Evolutionary conservation across 2,888 invertebrate genomes (phyloP).

Genomic region (Fissipunctia ypsillon): DNA sequence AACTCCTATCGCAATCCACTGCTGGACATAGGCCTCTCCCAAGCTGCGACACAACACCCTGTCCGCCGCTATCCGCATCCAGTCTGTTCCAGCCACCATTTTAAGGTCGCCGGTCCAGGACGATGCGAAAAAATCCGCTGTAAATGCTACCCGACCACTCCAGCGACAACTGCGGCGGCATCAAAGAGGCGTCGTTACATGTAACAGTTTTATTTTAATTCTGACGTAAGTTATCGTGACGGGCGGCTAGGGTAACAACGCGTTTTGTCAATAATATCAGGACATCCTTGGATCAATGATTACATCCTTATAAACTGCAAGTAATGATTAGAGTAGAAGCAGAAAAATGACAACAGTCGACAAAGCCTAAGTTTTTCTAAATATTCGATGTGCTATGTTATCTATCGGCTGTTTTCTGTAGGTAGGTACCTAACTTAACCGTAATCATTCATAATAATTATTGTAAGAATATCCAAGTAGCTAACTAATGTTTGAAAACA

Average conservation of each 20-base stretch:
- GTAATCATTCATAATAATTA: no score
- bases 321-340: no score
- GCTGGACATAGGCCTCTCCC: no score
- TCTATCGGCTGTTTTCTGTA: no score
- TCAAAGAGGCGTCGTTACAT: slow-evolving; percentile 60
- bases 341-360: no score
- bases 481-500: neutral
- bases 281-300: neutral
- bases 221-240: slow-evolving; percentile 60
- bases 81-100: no score
- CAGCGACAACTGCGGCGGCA: slow-evolving; percentile 49
- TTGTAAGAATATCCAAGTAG: neutral
- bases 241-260: slow-evolving; percentile 28
- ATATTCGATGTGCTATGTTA: no score
- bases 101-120: neutral
- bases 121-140: slow-evolving; percentile 6
- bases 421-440: no score
- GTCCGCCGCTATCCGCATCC: no score
- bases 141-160: slow-evolving; percentile 21
- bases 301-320: neutral
- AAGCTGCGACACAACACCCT: no score
- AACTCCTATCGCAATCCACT: no score
- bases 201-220: slow-evolving; percentile 65
- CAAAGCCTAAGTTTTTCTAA: no score
- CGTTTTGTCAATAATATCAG: neutral